Base-by-base conservation (phyloP, 2,888 invertebrate species). In the Patella depressa region DNA sequence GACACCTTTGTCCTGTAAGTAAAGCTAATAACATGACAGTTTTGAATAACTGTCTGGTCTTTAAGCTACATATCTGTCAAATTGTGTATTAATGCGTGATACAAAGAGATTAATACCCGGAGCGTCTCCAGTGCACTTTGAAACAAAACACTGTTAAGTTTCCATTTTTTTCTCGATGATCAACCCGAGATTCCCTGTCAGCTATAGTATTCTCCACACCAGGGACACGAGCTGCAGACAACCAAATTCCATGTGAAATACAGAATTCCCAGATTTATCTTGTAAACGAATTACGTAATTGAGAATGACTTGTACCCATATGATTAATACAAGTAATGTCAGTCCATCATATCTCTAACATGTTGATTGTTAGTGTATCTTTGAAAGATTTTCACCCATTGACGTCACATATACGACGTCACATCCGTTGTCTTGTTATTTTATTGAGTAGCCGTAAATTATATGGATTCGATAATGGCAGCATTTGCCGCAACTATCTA, bases 81-180 rank as follows among this genome's bases (percentile, higher is more conserved):
- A 70, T 54, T 81, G 79, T 19, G 17, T 54, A 54, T 81, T 81
- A 15, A 75, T 59, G 29, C 29, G 29, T 29, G 79, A 78, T 19
- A 79, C 81, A 76, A 81, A 81, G 17, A 81, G 19, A 72, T 81
- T 78, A 65, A 79, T 29, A 29, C 24, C 17, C 29, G 15, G 14
- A 72, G 65, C 24, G 29, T 71, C 19, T 15, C 29, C 17, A 76
- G 24, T 12, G 76, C 74, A n/a, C 70, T 15, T 29, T 45, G 55
- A n/a, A 79, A 24, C 14, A 76, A 24, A 9, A n/a, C 34, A 34
- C 54, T 24, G 57, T 79, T 73, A 9, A 79, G 53, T 65, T 71
- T 79, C 79, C 79, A 79, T 76, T 79, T n/a, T 71, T 76, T 55
- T 76, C 76, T 53, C 34, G 15, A 45, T 57, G 54, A 70, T 57